Evolutionary conservation across 2,888 invertebrate species (phyloP), one percentile per base, ranked within the genome.

Genomic region (Taphrorychus bicolor): DNA sequence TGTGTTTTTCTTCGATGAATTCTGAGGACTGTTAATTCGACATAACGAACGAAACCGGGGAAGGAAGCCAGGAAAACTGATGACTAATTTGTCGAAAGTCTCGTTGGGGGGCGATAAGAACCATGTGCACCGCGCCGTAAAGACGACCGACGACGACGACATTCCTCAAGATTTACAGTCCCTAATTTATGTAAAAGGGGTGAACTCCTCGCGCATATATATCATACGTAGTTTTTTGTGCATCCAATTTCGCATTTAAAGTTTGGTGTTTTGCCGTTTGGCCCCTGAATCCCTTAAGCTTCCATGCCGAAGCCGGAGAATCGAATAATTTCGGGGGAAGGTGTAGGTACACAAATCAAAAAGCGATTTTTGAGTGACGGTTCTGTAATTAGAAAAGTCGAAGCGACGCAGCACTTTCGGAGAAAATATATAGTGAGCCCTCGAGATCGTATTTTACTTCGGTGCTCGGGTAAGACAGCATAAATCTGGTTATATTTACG

Each of bases 401-500:
- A 64, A 58, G 40, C 61, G 56, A 56, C 54, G 22, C 59, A 58
- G 59, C 59, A 64, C 63, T 60, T 32, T 42, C 1, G 16, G 18
- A 57, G 57, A 60, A 60, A 60, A 66, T 66, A 66, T 66, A 67
- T 54, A 64, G 59, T 60, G 60, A 60, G 69, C 69, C 64, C 58
- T 17, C 9, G 69, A 59, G 63, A 52, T 66, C 70, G 70, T 70
- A 70, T 70, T 70, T 70, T 62, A 70, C 60, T 49, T 9, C 17
- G 19, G 57, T 51, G 51, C 60, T 51, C 17, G 66, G 68, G 73
- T 73, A 73, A 72, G 73, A 67, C 72, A 69, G 77, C 79, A 81
- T 81, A 81, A 81, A 80, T 81, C 81, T 78, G 78, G 77, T 77
- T 79, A 79, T 81, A 81, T 81, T 81, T 79, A 80, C 80, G 76